Evolutionary conservation across 2,888 invertebrate genomes (phyloP).

Genomic region (Nipponacmea schrenckii): DNA sequence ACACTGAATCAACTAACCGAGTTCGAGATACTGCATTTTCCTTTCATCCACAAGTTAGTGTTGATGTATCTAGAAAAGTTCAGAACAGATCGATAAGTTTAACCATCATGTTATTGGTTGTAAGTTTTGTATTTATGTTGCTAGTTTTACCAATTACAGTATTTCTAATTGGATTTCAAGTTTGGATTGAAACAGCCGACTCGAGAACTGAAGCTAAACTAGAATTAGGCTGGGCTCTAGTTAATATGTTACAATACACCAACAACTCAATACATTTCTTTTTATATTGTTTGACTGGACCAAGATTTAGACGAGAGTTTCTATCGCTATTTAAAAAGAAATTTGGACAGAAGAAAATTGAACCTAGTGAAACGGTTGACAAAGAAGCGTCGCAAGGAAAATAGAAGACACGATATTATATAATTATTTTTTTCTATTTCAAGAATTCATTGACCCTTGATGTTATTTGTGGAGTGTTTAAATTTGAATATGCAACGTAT

Average conservation of each 20-base stretch:
- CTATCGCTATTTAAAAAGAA: conserved; percentile 22
- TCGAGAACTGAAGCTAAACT: conserved; percentile 35
- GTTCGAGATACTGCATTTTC: not conserved
- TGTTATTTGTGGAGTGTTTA: no score
- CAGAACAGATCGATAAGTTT: conserved; percentile 33
- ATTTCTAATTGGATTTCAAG: conserved; percentile 47
- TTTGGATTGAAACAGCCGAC: conserved; percentile 33
- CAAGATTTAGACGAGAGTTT: conserved; percentile 47
- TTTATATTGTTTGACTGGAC: conserved; percentile 53
- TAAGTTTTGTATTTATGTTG: conserved; percentile 48
- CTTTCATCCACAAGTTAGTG: not conserved
- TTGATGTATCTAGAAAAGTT: not conserved
- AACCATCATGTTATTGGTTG: conserved; percentile 45
- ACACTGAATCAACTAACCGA: not conserved
- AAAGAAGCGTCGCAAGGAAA: not conserved
- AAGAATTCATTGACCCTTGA: no score
- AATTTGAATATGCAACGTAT: no score
- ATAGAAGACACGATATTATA: no score
- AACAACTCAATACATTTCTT: conserved; percentile 56
- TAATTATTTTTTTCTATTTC: no score
- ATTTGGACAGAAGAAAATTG: not conserved
- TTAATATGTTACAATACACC: conserved; percentile 52
- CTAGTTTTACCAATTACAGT: conserved; percentile 52
- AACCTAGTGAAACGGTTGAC: not conserved
- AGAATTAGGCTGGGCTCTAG: conserved; percentile 48